phyloP scores from a whole-genome alignment of 1,140 invertebrate species.

The Hylaeus volcanicus region DNA sequence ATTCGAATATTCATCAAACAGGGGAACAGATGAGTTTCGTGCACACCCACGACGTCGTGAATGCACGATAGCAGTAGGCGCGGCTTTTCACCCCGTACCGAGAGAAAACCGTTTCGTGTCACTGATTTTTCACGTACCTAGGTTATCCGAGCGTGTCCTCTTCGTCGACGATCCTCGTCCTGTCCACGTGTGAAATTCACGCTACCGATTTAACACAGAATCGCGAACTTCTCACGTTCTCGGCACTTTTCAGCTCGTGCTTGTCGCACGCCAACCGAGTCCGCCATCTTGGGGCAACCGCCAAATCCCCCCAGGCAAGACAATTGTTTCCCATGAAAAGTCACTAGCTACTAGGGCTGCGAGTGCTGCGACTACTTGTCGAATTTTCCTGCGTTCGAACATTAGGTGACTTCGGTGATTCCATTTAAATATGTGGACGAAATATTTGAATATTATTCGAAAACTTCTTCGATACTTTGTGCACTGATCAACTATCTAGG shows the following conservation, averaged over 20 bases:
- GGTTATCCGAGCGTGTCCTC: conserved; percentile 36
- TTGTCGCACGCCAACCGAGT: conserved; percentile 71
- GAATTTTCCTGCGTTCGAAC: no score
- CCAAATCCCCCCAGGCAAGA: conserved; percentile 67
- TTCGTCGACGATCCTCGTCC: conserved; percentile 45
- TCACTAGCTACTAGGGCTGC: conserved; percentile 23
- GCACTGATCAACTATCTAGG: no score
- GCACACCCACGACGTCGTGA: conserved; percentile 23
- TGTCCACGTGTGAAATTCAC: conserved; percentile 53
- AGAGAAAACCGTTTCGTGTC: conserved; percentile 30
- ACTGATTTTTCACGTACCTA: conserved; percentile 65
- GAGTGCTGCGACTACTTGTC: no score
- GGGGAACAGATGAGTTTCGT: not conserved
- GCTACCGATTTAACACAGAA: conserved; percentile 73
- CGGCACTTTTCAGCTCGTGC: conserved; percentile 72
- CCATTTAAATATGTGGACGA: no score
- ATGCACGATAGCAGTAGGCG: conserved; percentile 55
- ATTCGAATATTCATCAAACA: not conserved
- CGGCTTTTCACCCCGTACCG: conserved; percentile 56
- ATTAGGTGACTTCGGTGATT: no score
- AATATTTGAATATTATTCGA: no score
- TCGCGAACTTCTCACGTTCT: conserved; percentile 70
- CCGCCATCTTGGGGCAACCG: conserved; percentile 76
- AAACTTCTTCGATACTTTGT: no score
- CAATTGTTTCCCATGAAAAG: conserved; percentile 59